These are phyloP conservation scores for Spea multiplicata DNA, from an alignment of 2,113 vertebrate genomes.

Conservation along the genomic window DNA sequence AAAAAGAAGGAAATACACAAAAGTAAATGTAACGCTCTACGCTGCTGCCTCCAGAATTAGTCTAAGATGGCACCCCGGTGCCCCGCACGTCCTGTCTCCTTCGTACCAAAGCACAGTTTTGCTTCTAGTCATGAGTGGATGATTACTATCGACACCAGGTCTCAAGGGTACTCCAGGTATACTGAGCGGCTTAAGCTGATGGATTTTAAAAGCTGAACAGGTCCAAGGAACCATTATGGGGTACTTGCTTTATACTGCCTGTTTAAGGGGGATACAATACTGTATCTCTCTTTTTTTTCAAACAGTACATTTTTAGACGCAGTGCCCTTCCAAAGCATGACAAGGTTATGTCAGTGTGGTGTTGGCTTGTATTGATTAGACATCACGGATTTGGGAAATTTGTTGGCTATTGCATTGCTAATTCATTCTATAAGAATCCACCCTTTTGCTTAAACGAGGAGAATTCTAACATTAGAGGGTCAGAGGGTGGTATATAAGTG, in stretches of 20 bases:
- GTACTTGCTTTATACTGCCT: slow-evolving; percentile 56
- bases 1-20: slow-evolving; percentile 7
- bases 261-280: slow-evolving; percentile 32
- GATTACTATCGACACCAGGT: slow-evolving; percentile 57
- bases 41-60: slow-evolving; percentile 43
- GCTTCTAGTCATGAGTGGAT: slow-evolving; percentile 58
- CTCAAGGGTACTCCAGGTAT: slow-evolving; percentile 60
- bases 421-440: slow-evolving; percentile 56
- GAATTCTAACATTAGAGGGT: too few species aligned
- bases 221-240: slow-evolving; percentile 58
- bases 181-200: slow-evolving; percentile 60
- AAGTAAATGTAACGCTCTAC: slow-evolving; percentile 10
- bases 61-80: slow-evolving; percentile 61
- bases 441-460: too few species aligned
- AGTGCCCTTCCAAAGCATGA: slow-evolving; percentile 68
- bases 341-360: slow-evolving; percentile 75
- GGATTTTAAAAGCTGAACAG: slow-evolving; percentile 62
- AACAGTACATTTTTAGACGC: slow-evolving; percentile 58
- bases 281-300: slow-evolving; percentile 43
- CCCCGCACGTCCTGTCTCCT: slow-evolving; percentile 58
- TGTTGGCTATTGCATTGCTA: slow-evolving; percentile 63
- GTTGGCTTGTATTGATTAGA: slow-evolving; percentile 77
- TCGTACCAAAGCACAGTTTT: slow-evolving; percentile 52
- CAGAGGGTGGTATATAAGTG: too few species aligned
- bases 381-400: slow-evolving; percentile 64